phyloP scores from a whole-genome alignment of 2,888 invertebrate genomes.

The Hermaeophaga mercurialis region DNA sequence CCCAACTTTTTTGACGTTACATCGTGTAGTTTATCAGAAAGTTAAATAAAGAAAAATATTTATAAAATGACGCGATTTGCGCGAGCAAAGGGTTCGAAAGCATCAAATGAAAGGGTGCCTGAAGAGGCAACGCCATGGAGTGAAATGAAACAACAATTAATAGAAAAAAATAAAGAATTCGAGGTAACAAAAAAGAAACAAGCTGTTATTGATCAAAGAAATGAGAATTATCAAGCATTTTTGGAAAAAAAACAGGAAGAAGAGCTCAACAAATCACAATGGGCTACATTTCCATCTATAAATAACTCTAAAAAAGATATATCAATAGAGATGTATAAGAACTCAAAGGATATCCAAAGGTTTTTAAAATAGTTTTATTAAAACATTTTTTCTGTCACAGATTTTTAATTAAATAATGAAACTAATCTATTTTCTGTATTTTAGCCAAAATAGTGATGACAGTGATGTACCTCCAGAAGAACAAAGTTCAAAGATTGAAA shows the following conservation, averaged over 20 bases:
- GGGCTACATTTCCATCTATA: slow-evolving; percentile 62
- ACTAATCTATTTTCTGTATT: no score
- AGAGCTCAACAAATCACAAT: slow-evolving; percentile 59
- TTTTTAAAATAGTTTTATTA: no score
- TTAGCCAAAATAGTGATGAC: slow-evolving; percentile 38
- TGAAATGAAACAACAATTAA: slow-evolving; percentile 69
- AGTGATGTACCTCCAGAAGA: slow-evolving; percentile 48
- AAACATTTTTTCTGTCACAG: no score
- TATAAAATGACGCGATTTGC: slow-evolving; percentile 74
- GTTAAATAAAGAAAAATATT: neutral
- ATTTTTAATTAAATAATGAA: no score
- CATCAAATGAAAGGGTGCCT: slow-evolving; percentile 71
- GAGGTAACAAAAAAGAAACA: slow-evolving; percentile 60
- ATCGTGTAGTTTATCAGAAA: neutral
- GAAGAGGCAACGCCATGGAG: slow-evolving; percentile 76
- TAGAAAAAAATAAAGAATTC: slow-evolving; percentile 60
- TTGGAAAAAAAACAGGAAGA: slow-evolving; percentile 57
- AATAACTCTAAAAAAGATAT: slow-evolving; percentile 16
- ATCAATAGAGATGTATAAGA: no score
- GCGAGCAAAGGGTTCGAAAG: slow-evolving; percentile 74
- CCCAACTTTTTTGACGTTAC: neutral
- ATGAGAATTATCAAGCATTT: slow-evolving; percentile 46
- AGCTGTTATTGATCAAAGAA: slow-evolving; percentile 45
- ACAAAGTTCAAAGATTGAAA: slow-evolving; percentile 43
- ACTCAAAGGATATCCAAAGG: no score